Percentiles rank a stretch among this genome's conserved stretches.
phyloP scores from a whole-genome alignment of 2,113 vertebrate genomes.

The Epinephelus moara region DNA sequence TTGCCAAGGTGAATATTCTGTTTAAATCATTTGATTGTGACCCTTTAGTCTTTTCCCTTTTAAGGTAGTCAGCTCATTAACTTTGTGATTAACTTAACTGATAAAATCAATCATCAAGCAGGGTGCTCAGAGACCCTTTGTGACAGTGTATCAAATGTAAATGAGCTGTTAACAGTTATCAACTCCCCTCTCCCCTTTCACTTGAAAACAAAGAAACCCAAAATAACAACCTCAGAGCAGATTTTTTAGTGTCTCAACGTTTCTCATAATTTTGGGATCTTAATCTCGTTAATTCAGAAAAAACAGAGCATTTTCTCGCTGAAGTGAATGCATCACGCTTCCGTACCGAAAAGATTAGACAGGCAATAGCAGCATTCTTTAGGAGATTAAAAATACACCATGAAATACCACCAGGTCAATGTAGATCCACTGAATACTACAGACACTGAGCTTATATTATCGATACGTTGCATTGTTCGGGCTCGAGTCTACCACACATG shows the following conservation, averaged over 20 bases:
- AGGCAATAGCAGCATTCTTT: neutral
- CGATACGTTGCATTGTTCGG: conserved; percentile 29
- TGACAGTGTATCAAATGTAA: neutral
- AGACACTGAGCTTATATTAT: neutral
- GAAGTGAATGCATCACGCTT: too few species aligned
- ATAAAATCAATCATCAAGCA: conserved; percentile 10
- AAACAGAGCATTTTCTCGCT: too few species aligned
- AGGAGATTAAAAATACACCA: neutral
- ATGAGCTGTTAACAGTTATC: neutral
- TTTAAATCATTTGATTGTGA: neutral
- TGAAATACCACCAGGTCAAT: neutral
- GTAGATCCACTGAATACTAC: neutral
- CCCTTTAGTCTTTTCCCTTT: neutral
- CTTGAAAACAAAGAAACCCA: too few species aligned
- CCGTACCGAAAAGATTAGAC: neutral
- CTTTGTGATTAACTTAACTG: neutral
- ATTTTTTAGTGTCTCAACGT: too few species aligned
- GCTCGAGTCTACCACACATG: conserved; percentile 61
- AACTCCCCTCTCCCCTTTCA: neutral
- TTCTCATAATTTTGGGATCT: too few species aligned
- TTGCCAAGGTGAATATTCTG: neutral
- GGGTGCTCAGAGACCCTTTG: neutral
- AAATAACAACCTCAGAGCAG: too few species aligned
- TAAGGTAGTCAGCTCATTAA: neutral
- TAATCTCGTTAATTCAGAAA: too few species aligned